Evolutionary conservation across 2,113 vertebrate genomes (phyloP).

Genomic region (Epinephelus fuscoguttatus): DNA sequence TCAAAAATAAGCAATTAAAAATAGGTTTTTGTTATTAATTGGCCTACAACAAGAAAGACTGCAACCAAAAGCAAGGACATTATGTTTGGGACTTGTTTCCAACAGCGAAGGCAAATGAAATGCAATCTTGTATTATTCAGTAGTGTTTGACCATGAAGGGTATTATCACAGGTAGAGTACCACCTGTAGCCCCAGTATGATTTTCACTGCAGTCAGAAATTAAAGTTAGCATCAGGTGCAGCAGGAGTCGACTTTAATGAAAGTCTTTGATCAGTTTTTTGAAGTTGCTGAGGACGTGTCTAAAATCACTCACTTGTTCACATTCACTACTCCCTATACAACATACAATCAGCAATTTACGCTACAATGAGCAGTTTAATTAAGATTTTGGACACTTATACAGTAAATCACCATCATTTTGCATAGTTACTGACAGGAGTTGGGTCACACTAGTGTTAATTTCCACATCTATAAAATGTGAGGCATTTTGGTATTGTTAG

Average conservation of each 20-base stretch:
- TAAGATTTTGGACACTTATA: background rate
- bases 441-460: too few species aligned
- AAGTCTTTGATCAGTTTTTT: background rate
- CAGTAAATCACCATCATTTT: background rate
- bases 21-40: background rate
- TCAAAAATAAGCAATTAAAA: background rate
- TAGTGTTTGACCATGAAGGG: conserved; percentile 7
- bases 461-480: too few species aligned
- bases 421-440: background rate
- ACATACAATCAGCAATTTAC: too few species aligned
- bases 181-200: background rate
- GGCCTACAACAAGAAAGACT: background rate
- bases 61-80: background rate
- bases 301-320: background rate
- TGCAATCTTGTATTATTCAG: background rate
- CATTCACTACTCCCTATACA: background rate
- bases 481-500: too few species aligned
- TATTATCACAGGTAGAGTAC: background rate
- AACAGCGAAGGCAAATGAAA: background rate
- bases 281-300: background rate
- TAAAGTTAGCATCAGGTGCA: conserved; percentile 8
- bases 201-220: background rate
- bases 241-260: background rate
- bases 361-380: background rate
- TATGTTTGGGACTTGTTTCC: background rate